Percentiles rank a stretch among this genome's conserved stretches.
phyloP scores from a whole-genome alignment of 2,113 vertebrate species.

The Aleadryas rufinucha region DNA sequence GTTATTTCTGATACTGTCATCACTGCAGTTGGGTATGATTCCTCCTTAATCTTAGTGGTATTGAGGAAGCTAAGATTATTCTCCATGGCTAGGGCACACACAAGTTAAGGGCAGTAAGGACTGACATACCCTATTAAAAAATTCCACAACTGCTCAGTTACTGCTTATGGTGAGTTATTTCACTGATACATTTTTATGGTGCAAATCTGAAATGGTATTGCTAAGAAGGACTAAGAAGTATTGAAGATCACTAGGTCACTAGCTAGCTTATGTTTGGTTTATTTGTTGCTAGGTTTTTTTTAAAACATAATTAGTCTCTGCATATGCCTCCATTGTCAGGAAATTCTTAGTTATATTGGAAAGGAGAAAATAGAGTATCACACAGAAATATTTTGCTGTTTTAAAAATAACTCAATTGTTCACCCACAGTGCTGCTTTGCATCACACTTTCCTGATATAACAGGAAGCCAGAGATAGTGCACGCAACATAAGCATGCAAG shows the following conservation, averaged over 20 bases:
- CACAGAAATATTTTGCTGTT: not conserved
- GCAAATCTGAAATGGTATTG: not conserved
- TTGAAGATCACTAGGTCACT: not conserved
- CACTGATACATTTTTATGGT: not conserved
- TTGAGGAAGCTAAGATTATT: not conserved
- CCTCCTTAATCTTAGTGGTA: not conserved
- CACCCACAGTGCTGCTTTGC: not conserved
- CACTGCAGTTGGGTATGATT: not conserved
- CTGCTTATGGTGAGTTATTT: not conserved
- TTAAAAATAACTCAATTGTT: not conserved
- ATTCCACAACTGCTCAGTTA: not conserved
- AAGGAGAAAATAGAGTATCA: not conserved
- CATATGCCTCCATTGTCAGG: not conserved
- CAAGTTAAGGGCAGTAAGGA: not conserved
- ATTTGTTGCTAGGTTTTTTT: not conserved
- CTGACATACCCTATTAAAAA: not conserved
- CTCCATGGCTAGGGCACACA: not conserved
- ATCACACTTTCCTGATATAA: not conserved
- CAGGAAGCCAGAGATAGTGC: not conserved
- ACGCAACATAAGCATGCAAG: not conserved
- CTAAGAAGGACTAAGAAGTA: not conserved
- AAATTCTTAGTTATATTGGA: not conserved
- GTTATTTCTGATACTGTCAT: not conserved
- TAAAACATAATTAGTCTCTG: not conserved
- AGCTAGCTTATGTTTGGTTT: not conserved